phyloP scores from a whole-genome alignment of 2,797 vertebrate species.

The Tragelaphus eurycerus region DNA sequence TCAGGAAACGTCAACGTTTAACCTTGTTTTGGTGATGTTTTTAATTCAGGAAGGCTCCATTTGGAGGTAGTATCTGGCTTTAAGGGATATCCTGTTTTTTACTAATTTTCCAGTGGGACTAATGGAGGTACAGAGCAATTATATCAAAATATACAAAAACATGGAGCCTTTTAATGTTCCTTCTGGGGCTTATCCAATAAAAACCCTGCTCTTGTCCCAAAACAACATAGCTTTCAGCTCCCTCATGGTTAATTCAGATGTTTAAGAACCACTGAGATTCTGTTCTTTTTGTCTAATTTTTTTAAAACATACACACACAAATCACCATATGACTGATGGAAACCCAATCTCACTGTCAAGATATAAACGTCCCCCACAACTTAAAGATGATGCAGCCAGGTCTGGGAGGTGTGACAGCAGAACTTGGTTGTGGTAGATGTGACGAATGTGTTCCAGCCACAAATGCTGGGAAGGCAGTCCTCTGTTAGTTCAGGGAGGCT shows the following conservation, averaged over 20 bases:
- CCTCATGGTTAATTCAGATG: neutral
- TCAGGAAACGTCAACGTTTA: conserved; percentile 51
- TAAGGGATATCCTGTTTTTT: conserved; percentile 1
- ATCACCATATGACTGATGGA: neutral
- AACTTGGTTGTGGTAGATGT: neutral
- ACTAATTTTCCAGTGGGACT: conserved; percentile 11
- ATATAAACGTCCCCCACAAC: neutral
- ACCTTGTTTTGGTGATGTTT: conserved; percentile 45
- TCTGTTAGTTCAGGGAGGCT: neutral
- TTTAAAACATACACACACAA: neutral
- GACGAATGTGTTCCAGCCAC: neutral
- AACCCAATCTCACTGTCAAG: neutral
- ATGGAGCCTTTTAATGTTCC: neutral
- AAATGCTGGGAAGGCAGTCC: no score
- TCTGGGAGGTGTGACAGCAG: neutral
- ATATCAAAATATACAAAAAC: conserved; percentile 16
- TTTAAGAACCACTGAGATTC: neutral
- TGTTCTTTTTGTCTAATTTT: neutral
- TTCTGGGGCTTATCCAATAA: neutral
- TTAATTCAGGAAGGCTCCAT: conserved; percentile 51
- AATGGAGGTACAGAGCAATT: conserved; percentile 9
- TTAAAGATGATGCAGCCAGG: neutral
- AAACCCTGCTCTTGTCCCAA: neutral
- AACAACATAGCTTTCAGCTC: neutral
- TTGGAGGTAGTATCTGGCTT: conserved; percentile 25